Base-by-base conservation (phyloP, 2,888 invertebrate genomes). In the Apeira syringaria region DNA sequence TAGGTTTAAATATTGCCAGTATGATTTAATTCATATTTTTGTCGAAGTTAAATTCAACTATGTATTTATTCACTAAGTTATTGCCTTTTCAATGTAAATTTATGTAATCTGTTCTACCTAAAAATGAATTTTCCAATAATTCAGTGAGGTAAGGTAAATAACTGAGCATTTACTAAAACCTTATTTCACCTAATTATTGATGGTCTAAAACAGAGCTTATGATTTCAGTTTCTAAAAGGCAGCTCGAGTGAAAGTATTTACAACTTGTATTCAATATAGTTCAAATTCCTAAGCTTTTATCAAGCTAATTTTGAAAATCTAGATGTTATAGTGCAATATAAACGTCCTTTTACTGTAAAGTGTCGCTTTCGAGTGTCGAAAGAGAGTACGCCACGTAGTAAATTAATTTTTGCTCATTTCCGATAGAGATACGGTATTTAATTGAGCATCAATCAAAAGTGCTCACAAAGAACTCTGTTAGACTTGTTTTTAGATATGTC, bases 361-460 rank as follows among this genome's bases (percentile, higher is more conserved):
- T 34, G 10, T 35, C 35, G 39, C 27, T 11, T 34, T 24, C 11
- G 25, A 17, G 11, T 17, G 22, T 8, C 15, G 7, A 30, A 30
- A 17, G 41, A 30, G 40, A 27, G 10, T 20, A 24, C 11, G 30
- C 38, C 15, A 31, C 15, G 35, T 45, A 35, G 35, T 17, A 10
- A 25, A 27, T 33, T 35, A 39, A 33, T 30, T 39, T 31, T 40
- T 43, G 56, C 56, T 53, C 48, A 33, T 25, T 38, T 27, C 39
- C 20, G n/a, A 29, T 24, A 18, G 20, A 39, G 12, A 31, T 37
- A 37, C 5, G 7, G 5, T 20, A 6, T 9, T 18, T 26, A 13
- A 25, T 9, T 35, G 37, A 38, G 52, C 39, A 41, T 48, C 46
- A 48, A 50, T 38, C 44, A 37, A 24, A 44, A 47, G 44, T 53